These are phyloP conservation scores for Tachina fera DNA, from an alignment of 2,888 invertebrate genomes.

Conservation along the genomic window DNA sequence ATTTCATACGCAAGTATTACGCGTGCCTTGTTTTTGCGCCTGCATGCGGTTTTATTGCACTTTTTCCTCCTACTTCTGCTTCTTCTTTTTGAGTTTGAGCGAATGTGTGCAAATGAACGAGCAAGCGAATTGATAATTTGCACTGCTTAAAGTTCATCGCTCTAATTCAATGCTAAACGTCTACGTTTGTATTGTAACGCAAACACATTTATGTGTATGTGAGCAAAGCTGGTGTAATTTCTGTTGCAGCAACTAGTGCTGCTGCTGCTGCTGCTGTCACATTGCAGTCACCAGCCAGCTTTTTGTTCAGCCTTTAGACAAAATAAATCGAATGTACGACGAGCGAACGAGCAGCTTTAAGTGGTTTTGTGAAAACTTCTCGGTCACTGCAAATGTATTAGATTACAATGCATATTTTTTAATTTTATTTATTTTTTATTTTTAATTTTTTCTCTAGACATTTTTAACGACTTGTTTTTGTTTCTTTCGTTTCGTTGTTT, in stretches of 20 bases:
- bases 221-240: background rate
- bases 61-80: background rate
- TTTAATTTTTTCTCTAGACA: constrained; percentile 40
- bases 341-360: constrained; percentile 27
- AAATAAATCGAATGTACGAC: constrained; percentile 17
- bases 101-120: constrained; percentile 23
- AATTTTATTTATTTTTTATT: background rate
- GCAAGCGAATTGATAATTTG: constrained; percentile 59
- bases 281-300: constrained; percentile 4
- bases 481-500: background rate
- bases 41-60: constrained; percentile 45
- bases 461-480: constrained; percentile 48
- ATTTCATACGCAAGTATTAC: constrained; percentile 61
- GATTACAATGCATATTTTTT: constrained; percentile 61
- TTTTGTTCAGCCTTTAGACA: constrained; percentile 8
- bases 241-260: constrained; percentile 6
- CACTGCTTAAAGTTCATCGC: constrained; percentile 79
- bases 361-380: constrained; percentile 56
- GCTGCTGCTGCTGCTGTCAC: background rate
- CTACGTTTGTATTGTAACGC: constrained; percentile 36
- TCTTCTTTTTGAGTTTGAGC: constrained; percentile 45
- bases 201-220: background rate
- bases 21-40: constrained; percentile 52
- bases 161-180: constrained; percentile 79
- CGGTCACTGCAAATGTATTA: constrained; percentile 68